Evolutionary conservation across 2,113 vertebrate species (phyloP), one percentile per base, ranked within the genome.

Genomic region (Solea solea): DNA sequence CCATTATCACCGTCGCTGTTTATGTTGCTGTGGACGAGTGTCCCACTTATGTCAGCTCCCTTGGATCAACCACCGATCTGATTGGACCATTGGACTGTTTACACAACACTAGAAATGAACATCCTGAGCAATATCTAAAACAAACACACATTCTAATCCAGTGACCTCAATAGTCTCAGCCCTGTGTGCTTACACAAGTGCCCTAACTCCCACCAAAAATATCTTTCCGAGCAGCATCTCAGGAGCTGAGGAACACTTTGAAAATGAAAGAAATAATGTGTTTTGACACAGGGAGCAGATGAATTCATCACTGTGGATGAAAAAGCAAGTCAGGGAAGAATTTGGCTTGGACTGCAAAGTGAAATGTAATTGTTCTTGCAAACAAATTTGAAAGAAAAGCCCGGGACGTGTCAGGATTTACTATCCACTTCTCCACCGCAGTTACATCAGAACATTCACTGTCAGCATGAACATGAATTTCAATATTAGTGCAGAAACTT

Each of bases 1-100:
- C 52, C 16, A 73, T 81, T 66, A 67, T 28, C 55, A 40, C 52
- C 52, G 25, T 72, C 52, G 48, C 21, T 61, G 68, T 65, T 65
- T 25, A 41, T 53, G 72, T 28, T 68, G 59, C 64, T 69, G 58
- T 62, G 57, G 56, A 39, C 42, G 60, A 21, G 41, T 46, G 72
- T 67, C 15, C 39, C 13, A 7, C 61, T 53, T 48, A 49, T 44
- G 28, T 58, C 55, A 49, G 54, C 27, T 58, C 28, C 12, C 44
- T 58, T 11, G 27, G 54, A 58, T 54, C 25, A 9, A 14, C 48
- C 55, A 14, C 49, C 12, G 73, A 79, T 85, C 60, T 25, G 52
- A 79, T 72, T 61, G 14, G 21, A 40, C 65, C 69, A 53, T 77
- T 21, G 13, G 3, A 34, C 13, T 12, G 49, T n/a, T 58, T 9